phyloP scores from a whole-genome alignment of 2,113 vertebrate species.

The Melospiza melodia region DNA sequence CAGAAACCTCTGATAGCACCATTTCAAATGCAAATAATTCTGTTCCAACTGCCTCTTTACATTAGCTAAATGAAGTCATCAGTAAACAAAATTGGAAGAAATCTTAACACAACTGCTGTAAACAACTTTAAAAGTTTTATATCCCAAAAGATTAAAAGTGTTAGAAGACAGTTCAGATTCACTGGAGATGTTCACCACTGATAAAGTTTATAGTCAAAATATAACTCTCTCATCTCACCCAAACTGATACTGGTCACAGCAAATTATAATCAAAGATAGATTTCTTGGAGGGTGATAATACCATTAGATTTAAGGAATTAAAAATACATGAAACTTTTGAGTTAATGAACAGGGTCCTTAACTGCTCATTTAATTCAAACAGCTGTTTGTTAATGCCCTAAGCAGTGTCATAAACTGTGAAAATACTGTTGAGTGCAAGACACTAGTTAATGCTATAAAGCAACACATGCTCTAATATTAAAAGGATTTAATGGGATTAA shows the following conservation, averaged over 20 bases:
- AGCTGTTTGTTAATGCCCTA: constrained; percentile 91
- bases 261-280: constrained; percentile 86
- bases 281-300: constrained; percentile 83
- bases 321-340: constrained; percentile 91
- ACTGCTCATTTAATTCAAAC: constrained; percentile 91
- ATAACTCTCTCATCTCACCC: constrained; percentile 61
- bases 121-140: constrained; percentile 85
- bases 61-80: constrained; percentile 88
- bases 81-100: constrained; percentile 85
- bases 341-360: constrained; percentile 90
- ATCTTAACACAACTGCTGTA: constrained; percentile 81
- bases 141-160: constrained; percentile 72
- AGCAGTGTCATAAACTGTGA: constrained; percentile 90
- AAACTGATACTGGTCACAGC: constrained; percentile 75
- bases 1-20: constrained; percentile 78
- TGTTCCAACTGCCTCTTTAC: constrained; percentile 84
- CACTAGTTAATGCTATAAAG: constrained; percentile 89
- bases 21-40: constrained; percentile 86
- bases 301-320: constrained; percentile 87
- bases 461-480: constrained; percentile 90
- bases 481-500: constrained; percentile 89
- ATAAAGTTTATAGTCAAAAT: constrained; percentile 73
- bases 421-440: constrained; percentile 89
- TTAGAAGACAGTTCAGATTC: constrained; percentile 70
- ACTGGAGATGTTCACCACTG: constrained; percentile 60